phyloP scores from a whole-genome alignment of 2,797 vertebrate species.

The Toxotes lorentzi region DNA sequence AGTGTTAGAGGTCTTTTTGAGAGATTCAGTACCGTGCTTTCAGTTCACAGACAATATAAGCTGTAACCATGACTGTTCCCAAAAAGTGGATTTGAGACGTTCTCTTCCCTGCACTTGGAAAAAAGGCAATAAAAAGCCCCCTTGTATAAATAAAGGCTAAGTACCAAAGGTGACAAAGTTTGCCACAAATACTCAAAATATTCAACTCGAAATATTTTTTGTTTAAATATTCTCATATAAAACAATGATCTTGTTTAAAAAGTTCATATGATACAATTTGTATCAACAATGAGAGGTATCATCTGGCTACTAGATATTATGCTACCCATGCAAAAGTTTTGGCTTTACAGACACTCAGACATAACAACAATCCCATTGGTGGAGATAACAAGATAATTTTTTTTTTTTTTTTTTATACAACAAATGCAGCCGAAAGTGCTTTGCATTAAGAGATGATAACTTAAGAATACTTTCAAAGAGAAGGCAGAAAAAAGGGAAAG shows the following conservation, averaged over 20 bases:
- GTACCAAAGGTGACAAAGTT: slow-evolving; percentile 43
- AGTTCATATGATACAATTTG: slow-evolving; percentile 98
- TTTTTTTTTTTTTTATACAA: slow-evolving; percentile 10
- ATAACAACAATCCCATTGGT: slow-evolving; percentile 33
- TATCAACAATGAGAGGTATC: slow-evolving; percentile 94
- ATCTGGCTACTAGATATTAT: slow-evolving; percentile 80
- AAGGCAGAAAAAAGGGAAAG: not conserved
- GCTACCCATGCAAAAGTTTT: slow-evolving; percentile 35
- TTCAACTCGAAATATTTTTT: slow-evolving; percentile 59
- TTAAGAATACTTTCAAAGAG: not conserved
- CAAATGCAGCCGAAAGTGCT: slow-evolving; percentile 39
- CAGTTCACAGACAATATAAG: slow-evolving; percentile 34
- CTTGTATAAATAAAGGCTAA: slow-evolving; percentile 53
- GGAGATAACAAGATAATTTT: slow-evolving; percentile 7
- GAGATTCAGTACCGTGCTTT: slow-evolving; percentile 25
- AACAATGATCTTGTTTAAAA: slow-evolving; percentile 77
- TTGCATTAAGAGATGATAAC: not conserved
- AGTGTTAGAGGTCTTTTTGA: not conserved
- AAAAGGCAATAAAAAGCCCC: slow-evolving; percentile 9
- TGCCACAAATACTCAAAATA: slow-evolving; percentile 67
- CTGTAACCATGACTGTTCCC: slow-evolving; percentile 17
- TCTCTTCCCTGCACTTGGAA: slow-evolving; percentile 36
- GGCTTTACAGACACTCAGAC: slow-evolving; percentile 42
- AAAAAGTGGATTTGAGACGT: slow-evolving; percentile 44
- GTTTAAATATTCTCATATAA: slow-evolving; percentile 82